phyloP scores from a whole-genome alignment of 1,140 invertebrate genomes.

The Ceratina japonica region DNA sequence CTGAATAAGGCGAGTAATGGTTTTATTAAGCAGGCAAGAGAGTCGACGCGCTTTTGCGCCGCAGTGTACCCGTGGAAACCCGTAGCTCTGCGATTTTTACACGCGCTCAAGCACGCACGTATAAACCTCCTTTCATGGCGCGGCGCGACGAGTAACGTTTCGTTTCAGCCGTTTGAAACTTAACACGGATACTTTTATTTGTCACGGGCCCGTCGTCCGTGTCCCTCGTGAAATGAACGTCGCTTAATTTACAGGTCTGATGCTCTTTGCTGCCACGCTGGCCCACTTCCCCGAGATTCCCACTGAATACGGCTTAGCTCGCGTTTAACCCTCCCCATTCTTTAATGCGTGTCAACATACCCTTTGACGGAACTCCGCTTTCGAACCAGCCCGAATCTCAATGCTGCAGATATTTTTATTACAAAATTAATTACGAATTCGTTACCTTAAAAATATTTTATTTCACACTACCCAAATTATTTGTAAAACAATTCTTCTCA shows the following conservation, averaged over 20 bases:
- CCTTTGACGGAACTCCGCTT: too few species aligned
- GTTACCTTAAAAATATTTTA: too few species aligned
- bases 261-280: constrained; percentile 21
- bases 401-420: background rate
- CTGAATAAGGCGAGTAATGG: too few species aligned
- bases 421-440: background rate
- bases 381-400: too few species aligned
- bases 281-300: constrained; percentile 21
- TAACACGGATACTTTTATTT: constrained; percentile 42
- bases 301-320: too few species aligned
- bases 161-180: constrained; percentile 16
- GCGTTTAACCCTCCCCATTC: too few species aligned
- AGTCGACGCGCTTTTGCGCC: too few species aligned
- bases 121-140: constrained; percentile 23
- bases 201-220: constrained; percentile 9
- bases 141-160: background rate
- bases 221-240: constrained; percentile 22
- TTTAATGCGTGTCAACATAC: too few species aligned
- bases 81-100: constrained; percentile 31
- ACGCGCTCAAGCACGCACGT: constrained; percentile 31
- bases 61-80: background rate
- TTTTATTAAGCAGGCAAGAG: too few species aligned
- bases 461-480: too few species aligned
- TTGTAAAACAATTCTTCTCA: too few species aligned
- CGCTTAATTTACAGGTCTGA: constrained; percentile 36